Base-by-base conservation (phyloP, 2,797 vertebrate species). In the Antrozous pallidus region DNA sequence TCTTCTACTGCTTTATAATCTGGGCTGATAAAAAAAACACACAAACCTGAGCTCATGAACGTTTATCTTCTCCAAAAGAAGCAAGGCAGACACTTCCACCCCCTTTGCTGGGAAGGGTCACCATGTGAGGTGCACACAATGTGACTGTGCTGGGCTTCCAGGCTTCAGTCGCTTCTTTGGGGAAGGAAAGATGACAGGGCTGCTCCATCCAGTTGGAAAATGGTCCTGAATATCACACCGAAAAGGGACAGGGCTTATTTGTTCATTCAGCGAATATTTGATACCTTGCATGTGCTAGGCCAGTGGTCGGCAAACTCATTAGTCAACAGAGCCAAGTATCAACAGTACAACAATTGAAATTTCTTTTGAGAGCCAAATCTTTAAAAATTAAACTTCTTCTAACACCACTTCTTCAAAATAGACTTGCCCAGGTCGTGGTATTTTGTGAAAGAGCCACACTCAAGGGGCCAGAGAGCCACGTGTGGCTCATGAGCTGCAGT, bases 1-100 rank as follows among this genome's bases (percentile, higher is more conserved):
- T 93, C 65, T 80, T 86, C 33, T 45, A 12, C 69, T 84, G 36
- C 83, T 81, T 47, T 85, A 17, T 81, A 93, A 91, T 85, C 63
- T 36, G 61, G 47, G 24, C 18, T 8, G 75, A 70, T 69, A 33
- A n/a, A 83, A 86, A 67, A 18, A 13, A 49, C 14, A 51, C 42
- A 56, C 47, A 65, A 78, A 20, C n/a, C 81, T n/a, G 31, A 90
- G 54, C 4, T 58, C 47, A 31, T 67, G 2, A 81, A 93, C 38
- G 36, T 70, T 2, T 56, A 42, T 69, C 80, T 74, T 69, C 45
- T 83, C 47, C 78, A 56, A 79, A 89, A 75, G 28, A 65, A 93
- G 40, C 22, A 24, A 74, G 75, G 38, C 47, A 83, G 73, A 73
- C 45, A n/a, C 65, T n/a, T 71, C 73, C 4, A 73, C 3, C 8